Conservation (phyloP, 2,113 vertebrate genomes). For the Ranitomeya variabilis region DNA sequence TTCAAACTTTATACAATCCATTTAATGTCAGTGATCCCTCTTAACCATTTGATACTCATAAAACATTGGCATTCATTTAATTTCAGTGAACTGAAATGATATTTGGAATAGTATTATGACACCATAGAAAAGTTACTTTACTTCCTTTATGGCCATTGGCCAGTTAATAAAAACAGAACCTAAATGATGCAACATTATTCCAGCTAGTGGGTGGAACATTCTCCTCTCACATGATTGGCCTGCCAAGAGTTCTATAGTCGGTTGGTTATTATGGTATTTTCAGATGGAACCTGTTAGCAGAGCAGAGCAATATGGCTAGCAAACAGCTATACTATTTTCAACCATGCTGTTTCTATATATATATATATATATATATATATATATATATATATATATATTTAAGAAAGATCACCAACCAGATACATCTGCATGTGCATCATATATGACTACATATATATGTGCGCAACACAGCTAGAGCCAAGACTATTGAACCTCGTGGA, state of each 20-base stretch:
- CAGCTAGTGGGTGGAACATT: background rate
- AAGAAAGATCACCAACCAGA: background rate
- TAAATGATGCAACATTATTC: background rate
- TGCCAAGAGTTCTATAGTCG: background rate
- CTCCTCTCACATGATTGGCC: background rate
- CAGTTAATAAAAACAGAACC: background rate
- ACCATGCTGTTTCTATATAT: background rate
- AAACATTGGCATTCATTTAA: background rate
- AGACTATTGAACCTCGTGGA: background rate
- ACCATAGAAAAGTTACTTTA: background rate
- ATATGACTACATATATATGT: background rate
- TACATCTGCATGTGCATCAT: background rate
- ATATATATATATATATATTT: no score
- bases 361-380: no score
- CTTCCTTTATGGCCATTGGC: background rate
- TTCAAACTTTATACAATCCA: no score
- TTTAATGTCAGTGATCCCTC: background rate
- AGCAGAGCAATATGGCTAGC: background rate
- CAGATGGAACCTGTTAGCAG: background rate
- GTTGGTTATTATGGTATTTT: background rate
- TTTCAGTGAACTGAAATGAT: background rate
- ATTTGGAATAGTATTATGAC: background rate
- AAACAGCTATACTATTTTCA: background rate
- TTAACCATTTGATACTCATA: background rate
- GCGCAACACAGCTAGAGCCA: background rate